Percentiles rank a stretch among this genome's conserved stretches.
These are phyloP conservation scores for Periophthalmodon schlosseri DNA, from an alignment of 2,113 vertebrate species.

Conservation along the genomic window DNA sequence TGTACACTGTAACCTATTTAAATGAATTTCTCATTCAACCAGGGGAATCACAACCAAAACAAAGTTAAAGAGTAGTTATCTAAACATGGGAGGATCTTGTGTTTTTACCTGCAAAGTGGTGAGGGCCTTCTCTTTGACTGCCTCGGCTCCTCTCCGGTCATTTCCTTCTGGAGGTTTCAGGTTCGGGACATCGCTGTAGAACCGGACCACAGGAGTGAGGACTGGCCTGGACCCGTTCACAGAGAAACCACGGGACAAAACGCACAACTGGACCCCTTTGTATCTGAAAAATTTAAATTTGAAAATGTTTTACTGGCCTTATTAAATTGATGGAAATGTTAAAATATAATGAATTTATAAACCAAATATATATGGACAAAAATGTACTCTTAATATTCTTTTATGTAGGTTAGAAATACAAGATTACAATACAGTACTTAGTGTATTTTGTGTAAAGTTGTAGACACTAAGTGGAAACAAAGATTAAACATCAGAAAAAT, in stretches of 20 bases:
- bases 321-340: too few relatives aligned
- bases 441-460: too few relatives aligned
- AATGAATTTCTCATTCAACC: too few relatives aligned
- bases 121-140: conserved; percentile 50
- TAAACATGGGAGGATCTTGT: not conserved
- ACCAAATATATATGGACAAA: not conserved
- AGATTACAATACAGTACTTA: too few relatives aligned
- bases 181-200: conserved; percentile 73
- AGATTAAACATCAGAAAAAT: too few relatives aligned
- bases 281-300: conserved; percentile 52
- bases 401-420: not conserved
- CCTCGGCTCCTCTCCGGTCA: conserved; percentile 29
- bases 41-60: not conserved
- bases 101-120: conserved; percentile 46
- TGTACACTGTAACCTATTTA: too few relatives aligned
- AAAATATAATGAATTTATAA: not conserved
- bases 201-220: conserved; percentile 55
- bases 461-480: too few relatives aligned
- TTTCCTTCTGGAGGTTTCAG: conserved; percentile 49
- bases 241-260: conserved; percentile 61
- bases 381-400: not conserved
- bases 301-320: not conserved
- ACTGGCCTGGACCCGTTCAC: conserved; percentile 53
- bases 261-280: conserved; percentile 56
- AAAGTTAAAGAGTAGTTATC: too few relatives aligned